These are phyloP conservation scores for Hypomecis punctinalis DNA, from an alignment of 2,888 invertebrate species.

Conservation along the genomic window DNA sequence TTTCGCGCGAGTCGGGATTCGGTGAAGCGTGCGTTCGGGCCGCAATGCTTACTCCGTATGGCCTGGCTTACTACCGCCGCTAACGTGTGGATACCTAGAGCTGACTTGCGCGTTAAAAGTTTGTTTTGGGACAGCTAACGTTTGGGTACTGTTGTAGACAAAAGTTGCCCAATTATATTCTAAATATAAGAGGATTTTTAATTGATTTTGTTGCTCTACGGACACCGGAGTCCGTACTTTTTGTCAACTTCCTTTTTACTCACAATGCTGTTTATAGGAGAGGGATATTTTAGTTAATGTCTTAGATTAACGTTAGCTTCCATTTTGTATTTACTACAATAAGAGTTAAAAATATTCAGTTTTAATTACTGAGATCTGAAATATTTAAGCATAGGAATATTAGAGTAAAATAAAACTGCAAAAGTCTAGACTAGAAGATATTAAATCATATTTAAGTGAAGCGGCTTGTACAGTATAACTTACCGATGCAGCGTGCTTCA, in stretches of 20 bases:
- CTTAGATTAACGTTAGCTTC: too few species aligned
- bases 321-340: too few species aligned
- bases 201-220: too few species aligned
- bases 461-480: neutral
- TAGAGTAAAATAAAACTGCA: too few species aligned
- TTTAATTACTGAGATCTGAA: too few species aligned
- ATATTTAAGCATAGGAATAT: too few species aligned
- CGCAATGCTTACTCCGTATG: constrained; percentile 52
- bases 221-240: too few species aligned
- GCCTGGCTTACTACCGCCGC: constrained; percentile 14
- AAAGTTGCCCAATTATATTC: constrained; percentile 30
- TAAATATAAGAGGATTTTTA: neutral
- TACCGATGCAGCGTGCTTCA: constrained; percentile 12
- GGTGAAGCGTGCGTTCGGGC: constrained; percentile 46
- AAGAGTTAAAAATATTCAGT: too few species aligned
- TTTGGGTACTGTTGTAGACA: constrained; percentile 50
- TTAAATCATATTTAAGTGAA: neutral
- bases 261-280: too few species aligned
- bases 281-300: too few species aligned
- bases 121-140: constrained; percentile 51
- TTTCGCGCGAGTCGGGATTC: constrained; percentile 49
- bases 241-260: too few species aligned
- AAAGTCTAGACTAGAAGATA: too few species aligned
- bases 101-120: constrained; percentile 77
- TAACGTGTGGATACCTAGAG: constrained; percentile 24